Evolutionary conservation across 2,113 vertebrate genomes (phyloP), one percentile per base, ranked within the genome.

Genomic region (Monopterus albus): DNA sequence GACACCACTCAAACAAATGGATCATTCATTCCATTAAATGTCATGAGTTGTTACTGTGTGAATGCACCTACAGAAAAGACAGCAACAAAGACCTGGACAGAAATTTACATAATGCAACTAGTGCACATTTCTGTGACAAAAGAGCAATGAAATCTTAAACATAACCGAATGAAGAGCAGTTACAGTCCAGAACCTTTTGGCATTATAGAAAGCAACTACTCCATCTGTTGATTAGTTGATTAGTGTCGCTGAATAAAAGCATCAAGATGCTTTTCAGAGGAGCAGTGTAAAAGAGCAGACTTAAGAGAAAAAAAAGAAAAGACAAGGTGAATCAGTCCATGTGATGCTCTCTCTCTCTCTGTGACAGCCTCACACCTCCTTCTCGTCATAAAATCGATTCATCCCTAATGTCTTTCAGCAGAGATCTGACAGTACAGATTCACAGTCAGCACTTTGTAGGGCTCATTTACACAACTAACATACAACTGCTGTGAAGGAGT

Each of bases 1-100:
- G 52, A 43, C 9, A 31, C 43, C 28, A 42, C n/a, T 52, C 52
- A 40, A 71, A 77, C 53, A 76, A 71, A 77, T 7, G 35, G 68
- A 71, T 62, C 39, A 45, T 68, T 77, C 28, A 70, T 51, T 69
- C 42, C 33, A 20, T 21, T 33, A 13, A 75, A 66, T 60, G 43
- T 78, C 70, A 81, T 2, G 28, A 76, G 56, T 31, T 58, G 53
- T 64, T n/a, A 65, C 60, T 29, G 42, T 70, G 52, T 47, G 51
- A 64, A 72, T 25, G 38, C 9, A 4, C 43, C 50, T 18, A 38
- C 5, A 17, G n/a, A 25, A 50, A 20, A 7, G 21, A 51, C 21
- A n/a, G 17, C n/a, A 51, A 8, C 20, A 29, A 17, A 51, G 35
- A 49, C 43, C 72, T 47, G 9, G 6, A 42, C 56, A 13, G 12